Evolutionary conservation across 2,113 vertebrate genomes (phyloP).

Genomic region (Silurus asotus): DNA sequence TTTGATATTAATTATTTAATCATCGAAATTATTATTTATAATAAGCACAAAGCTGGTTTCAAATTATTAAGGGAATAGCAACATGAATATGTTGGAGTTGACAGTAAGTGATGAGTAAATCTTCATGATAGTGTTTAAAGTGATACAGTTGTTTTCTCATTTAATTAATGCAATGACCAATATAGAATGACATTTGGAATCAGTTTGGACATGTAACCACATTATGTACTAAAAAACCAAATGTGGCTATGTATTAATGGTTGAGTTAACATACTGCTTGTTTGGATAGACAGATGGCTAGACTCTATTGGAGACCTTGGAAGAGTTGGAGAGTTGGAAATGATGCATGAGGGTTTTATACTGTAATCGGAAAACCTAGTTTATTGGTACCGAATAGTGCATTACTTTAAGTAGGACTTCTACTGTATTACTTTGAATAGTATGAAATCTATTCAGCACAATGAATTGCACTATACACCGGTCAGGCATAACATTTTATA

Average conservation of each 20-base stretch:
- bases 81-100: background rate
- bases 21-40: background rate
- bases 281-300: slow-evolving; percentile 50
- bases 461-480: too few species aligned
- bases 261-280: slow-evolving; percentile 32
- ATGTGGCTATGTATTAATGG: background rate
- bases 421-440: background rate
- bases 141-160: background rate
- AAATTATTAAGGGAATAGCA: background rate
- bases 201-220: background rate
- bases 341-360: slow-evolving; percentile 20
- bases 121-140: background rate
- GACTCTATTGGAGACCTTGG: slow-evolving; percentile 46
- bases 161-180: background rate
- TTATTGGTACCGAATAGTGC: background rate
- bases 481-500: too few species aligned
- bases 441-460: background rate
- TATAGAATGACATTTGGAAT: background rate
- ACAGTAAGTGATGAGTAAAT: too few species aligned
- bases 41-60: background rate
- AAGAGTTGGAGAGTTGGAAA: slow-evolving; percentile 47
- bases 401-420: too few species aligned
- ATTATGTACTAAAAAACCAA: background rate
- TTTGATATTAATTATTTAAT: background rate
- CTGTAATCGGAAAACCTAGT: slow-evolving; percentile 16